Percentiles rank a stretch among this genome's conserved stretches.
Conservation (phyloP, 2,797 vertebrate genomes). For the Spinibarbus caldwelli region DNA sequence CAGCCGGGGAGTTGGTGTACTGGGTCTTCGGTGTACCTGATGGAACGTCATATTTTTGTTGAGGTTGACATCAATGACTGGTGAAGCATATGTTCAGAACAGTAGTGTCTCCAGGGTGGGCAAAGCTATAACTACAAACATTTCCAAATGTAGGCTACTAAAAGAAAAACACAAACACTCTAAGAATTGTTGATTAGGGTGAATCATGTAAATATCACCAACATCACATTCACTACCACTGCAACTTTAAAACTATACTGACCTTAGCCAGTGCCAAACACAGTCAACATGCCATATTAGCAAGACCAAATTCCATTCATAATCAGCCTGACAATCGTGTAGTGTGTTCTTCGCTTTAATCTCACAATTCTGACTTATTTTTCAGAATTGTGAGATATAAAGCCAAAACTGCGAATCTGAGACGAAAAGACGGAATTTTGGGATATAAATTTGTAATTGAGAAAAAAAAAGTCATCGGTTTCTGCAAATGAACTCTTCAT, state of each 20-base stretch:
- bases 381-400: no score
- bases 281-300: background rate
- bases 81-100: constrained; percentile 16
- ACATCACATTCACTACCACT: background rate
- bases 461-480: no score
- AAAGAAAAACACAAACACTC: constrained; percentile 12
- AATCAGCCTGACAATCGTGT: no score
- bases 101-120: background rate
- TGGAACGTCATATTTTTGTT: constrained; percentile 32
- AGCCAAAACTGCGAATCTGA: no score
- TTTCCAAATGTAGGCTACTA: constrained; percentile 3
- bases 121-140: background rate
- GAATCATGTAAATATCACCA: background rate
- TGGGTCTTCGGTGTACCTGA: constrained; percentile 2
- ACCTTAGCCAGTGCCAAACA: background rate
- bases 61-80: constrained; percentile 24
- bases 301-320: no score
- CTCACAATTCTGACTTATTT: no score
- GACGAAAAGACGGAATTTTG: no score
- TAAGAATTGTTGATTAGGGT: background rate
- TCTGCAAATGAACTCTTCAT: no score
- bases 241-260: background rate
- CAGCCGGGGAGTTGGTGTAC: background rate
- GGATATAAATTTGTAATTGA: background rate
- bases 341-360: no score